Evolutionary conservation across 2,113 vertebrate genomes (phyloP).

Genomic region (Lophochroa leadbeateri): DNA sequence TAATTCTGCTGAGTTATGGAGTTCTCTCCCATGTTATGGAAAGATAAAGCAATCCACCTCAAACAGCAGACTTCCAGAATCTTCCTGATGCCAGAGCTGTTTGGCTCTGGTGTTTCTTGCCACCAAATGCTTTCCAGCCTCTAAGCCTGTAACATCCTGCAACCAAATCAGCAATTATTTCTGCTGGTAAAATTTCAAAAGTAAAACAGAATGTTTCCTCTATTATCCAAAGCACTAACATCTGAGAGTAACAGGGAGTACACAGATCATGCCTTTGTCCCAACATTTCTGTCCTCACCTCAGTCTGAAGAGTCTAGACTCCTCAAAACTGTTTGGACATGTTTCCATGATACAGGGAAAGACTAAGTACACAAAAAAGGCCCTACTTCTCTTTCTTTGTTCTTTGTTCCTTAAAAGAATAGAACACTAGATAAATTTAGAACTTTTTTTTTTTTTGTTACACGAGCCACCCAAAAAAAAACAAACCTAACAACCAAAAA

Average conservation of each 20-base stretch:
- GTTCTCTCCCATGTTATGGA: not conserved
- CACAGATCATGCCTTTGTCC: not conserved
- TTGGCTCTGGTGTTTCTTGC: not conserved
- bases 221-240: not conserved
- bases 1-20: not conserved
- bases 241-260: not conserved
- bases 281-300: not conserved
- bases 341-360: not conserved
- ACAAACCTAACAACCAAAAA: not conserved
- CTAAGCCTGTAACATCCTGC: not conserved
- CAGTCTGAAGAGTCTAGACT: not conserved
- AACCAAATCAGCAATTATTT: not conserved
- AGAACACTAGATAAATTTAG: not conserved
- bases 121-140: not conserved
- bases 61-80: not conserved
- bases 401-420: slow-evolving; percentile 13
- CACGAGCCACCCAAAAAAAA: not conserved
- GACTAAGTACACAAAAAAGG: not conserved
- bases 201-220: not conserved
- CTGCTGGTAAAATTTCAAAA: not conserved
- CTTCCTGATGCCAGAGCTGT: not conserved
- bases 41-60: not conserved
- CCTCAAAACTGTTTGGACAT: not conserved
- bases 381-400: slow-evolving; percentile 18
- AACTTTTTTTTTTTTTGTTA: not conserved